These are phyloP conservation scores for Yoshiicerus persimilis DNA, from an alignment of 1,140 invertebrate genomes.

Conservation along the genomic window DNA sequence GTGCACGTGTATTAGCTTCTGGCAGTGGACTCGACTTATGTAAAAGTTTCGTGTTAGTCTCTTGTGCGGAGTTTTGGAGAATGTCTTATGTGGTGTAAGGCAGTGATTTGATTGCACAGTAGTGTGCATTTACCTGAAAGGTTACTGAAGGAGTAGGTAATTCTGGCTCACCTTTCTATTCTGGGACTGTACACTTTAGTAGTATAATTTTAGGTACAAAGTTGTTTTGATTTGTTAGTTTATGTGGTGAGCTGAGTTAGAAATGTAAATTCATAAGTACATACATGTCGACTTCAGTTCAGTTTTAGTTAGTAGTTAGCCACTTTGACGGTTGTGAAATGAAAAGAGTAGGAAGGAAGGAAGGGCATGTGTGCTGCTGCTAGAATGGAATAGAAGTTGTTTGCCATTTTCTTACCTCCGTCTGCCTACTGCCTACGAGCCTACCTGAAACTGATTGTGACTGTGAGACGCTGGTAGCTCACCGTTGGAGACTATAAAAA, in stretches of 20 bases:
- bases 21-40: neutral
- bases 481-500: neutral
- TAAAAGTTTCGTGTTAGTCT: neutral
- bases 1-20: neutral
- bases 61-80: neutral
- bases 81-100: neutral
- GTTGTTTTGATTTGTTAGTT: neutral
- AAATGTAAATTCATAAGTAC: neutral
- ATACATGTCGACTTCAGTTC: neutral
- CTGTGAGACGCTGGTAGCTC: neutral
- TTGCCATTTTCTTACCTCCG: neutral
- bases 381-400: slow-evolving; percentile 1
- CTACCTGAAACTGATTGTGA: neutral
- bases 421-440: too few species aligned
- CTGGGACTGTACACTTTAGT: neutral
- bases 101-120: too few species aligned
- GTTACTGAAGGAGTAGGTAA: neutral
- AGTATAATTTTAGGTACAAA: neutral
- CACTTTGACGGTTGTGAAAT: neutral
- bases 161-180: neutral
- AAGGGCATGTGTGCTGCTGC: neutral
- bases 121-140: neutral
- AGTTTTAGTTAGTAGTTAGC: neutral
- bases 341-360: neutral
- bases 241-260: neutral